Conservation (phyloP, 2,113 vertebrate species). For the Urocynchramus pylzowi region DNA sequence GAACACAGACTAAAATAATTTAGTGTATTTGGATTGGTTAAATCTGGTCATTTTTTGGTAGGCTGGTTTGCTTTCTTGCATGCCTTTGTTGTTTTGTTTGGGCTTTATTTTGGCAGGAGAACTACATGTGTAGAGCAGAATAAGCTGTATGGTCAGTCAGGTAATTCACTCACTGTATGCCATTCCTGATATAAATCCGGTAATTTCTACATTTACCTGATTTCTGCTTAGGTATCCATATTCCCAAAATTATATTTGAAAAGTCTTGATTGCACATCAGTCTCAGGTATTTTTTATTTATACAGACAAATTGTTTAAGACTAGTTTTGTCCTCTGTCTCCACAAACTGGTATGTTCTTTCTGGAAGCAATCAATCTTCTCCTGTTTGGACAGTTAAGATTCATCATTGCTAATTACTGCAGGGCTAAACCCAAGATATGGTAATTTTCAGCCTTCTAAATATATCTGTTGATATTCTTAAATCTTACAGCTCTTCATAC, state of each 20-base stretch:
- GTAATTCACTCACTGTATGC: not conserved
- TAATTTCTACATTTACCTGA: not conserved
- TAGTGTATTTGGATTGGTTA: not conserved
- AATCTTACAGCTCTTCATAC: not conserved
- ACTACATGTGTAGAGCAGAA: not conserved
- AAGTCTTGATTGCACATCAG: not conserved
- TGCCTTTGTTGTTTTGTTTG: not conserved
- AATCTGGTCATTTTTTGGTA: not conserved
- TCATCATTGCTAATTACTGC: not conserved
- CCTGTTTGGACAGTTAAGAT: not conserved
- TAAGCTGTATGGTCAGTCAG: not conserved
- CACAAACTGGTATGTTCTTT: not conserved
- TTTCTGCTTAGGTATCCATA: not conserved
- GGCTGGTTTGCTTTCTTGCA: not conserved
- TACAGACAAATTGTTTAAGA: not conserved
- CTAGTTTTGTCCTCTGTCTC: not conserved
- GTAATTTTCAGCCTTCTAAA: not conserved
- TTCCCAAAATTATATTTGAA: not conserved
- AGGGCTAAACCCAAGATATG: not conserved
- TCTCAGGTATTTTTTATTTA: not conserved
- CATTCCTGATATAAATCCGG: not conserved
- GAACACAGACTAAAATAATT: not conserved
- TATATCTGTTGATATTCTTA: not conserved
- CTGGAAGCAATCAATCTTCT: not conserved
- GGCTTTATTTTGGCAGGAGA: not conserved